phyloP scores from a whole-genome alignment of 2,888 invertebrate genomes.

The Andrena praecox region DNA sequence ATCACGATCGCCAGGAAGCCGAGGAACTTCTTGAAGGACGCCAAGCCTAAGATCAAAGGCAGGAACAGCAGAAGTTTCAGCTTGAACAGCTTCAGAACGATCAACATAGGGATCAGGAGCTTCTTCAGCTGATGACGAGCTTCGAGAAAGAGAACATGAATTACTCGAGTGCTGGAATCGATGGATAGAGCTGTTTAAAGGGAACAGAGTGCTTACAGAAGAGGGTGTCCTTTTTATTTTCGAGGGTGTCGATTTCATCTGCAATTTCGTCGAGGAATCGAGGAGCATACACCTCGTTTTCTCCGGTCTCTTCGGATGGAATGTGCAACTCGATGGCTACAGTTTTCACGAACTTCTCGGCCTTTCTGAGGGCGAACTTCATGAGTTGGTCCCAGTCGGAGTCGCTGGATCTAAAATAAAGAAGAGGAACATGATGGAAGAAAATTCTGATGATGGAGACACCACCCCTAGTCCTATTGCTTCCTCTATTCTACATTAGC shows the following conservation, averaged over 20 bases:
- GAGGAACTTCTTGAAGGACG: conserved; percentile 93
- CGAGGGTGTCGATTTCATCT: conserved; percentile 93
- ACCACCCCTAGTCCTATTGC: too few relatives aligned
- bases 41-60: conserved; percentile 93
- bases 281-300: conserved; percentile 92
- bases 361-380: conserved; percentile 91
- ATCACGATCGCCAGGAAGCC: conserved; percentile 92
- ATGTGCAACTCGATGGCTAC: conserved; percentile 91
- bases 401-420: conserved; percentile 87
- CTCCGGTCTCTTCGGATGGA: conserved; percentile 83
- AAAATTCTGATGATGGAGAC: neutral
- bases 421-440: neutral
- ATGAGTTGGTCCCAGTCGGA: conserved; percentile 93
- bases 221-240: conserved; percentile 92
- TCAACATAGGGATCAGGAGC: conserved; percentile 92
- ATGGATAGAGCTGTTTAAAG: neutral
- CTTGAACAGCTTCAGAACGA: conserved; percentile 94
- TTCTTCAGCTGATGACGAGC: conserved; percentile 93
- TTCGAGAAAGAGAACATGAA: conserved; percentile 82
- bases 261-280: conserved; percentile 94
- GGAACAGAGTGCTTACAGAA: conserved; percentile 89
- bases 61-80: conserved; percentile 92
- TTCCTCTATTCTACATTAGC: too few relatives aligned
- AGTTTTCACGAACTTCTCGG: conserved; percentile 92
- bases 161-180: conserved; percentile 21